Percentiles rank a stretch among this genome's conserved stretches.
Conservation (phyloP, 1,140 invertebrate genomes). For the Mactra quadrangularis region DNA sequence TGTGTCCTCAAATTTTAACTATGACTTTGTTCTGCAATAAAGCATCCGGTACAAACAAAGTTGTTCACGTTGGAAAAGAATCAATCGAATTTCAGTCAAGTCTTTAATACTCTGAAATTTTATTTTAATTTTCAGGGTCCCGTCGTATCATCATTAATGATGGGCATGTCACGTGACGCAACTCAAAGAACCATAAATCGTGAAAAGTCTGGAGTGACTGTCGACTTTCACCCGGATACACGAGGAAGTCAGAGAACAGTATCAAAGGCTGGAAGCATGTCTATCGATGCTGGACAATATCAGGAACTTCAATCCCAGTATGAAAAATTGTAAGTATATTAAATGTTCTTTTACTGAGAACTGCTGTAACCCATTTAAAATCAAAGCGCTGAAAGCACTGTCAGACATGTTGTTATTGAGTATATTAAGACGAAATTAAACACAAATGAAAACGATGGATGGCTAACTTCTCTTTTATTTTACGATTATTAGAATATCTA, state of each 20-base stretch:
- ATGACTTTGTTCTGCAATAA: no score
- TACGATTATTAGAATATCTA: no score
- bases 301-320: constrained; percentile 75
- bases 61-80: no score
- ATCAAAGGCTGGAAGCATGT: constrained; percentile 39
- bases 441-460: no score
- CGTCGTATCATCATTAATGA: constrained; percentile 73
- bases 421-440: no score
- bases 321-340: constrained; percentile 73
- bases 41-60: no score
- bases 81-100: no score
- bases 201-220: constrained; percentile 58
- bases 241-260: constrained; percentile 55
- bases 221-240: constrained; percentile 9
- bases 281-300: constrained; percentile 58
- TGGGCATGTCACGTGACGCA: constrained; percentile 70
- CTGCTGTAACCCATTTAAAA: not conserved
- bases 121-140: constrained; percentile 71
- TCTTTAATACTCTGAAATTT: no score
- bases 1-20: no score
- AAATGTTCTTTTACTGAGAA: no score
- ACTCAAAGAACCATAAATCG: constrained; percentile 60
- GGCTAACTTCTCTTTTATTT: no score
- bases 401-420: not conserved
- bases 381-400: no score